Evolutionary conservation across 64 coral and sea anemone species (phyloP).

Genomic region (Orbicella faveolata): DNA sequence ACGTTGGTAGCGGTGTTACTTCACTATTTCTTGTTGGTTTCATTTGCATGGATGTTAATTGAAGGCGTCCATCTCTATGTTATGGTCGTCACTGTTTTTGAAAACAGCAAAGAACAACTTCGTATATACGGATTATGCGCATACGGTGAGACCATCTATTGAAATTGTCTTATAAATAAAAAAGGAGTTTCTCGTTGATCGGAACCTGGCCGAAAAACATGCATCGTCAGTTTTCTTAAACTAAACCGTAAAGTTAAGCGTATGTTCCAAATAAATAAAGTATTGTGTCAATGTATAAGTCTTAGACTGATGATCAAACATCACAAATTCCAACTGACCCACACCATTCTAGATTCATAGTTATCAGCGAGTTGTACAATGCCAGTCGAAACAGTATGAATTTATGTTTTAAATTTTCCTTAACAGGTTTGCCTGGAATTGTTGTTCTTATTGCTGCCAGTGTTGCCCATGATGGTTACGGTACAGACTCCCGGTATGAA

Average conservation of each 20-base stretch:
- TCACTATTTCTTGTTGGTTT: conserved; percentile 38
- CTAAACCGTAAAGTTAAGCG: no score
- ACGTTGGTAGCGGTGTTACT: conserved; percentile 30
- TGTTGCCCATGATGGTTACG: conserved; percentile 56
- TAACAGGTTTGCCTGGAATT: conserved; percentile 41
- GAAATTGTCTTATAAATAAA: no score
- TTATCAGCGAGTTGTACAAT: neutral
- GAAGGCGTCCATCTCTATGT: conserved; percentile 36
- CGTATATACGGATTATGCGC: conserved; percentile 6
- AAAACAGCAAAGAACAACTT: conserved; percentile 30
- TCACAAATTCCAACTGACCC: no score
- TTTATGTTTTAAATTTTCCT: neutral
- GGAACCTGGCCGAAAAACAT: no score
- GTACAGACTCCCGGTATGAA: conserved; percentile 45
- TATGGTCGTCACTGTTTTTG: conserved; percentile 55
- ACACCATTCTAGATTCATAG: neutral
- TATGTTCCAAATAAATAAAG: no score
- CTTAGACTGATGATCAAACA: no score
- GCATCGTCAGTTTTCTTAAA: no score
- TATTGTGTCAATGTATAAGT: no score
- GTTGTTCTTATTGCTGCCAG: conserved; percentile 68
- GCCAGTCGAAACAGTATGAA: neutral
- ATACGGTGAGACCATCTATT: conserved; percentile 16
- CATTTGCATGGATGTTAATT: conserved; percentile 49
- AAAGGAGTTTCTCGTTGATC: no score